Conservation (phyloP, 1,140 invertebrate species). For the Eulimnadia texana region DNA sequence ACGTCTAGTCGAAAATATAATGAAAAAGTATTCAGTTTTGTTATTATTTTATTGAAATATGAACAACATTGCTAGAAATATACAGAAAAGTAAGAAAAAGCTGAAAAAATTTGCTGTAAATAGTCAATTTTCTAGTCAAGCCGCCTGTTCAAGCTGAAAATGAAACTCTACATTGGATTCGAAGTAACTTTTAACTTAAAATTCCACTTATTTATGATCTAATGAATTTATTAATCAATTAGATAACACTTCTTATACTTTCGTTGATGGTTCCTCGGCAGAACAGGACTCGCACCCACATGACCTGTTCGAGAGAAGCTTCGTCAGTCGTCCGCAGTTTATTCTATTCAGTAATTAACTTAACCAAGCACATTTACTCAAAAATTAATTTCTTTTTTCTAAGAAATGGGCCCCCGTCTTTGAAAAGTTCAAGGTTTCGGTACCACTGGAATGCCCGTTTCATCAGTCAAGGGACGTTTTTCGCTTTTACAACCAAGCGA, state of each 20-base stretch:
- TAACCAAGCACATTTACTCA: background rate
- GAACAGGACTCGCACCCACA: background rate
- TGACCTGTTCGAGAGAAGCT: background rate
- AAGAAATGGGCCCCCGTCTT: conserved; percentile 77
- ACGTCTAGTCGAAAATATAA: too few relatives aligned
- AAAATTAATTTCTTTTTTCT: conserved; percentile 19
- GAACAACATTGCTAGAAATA: too few relatives aligned
- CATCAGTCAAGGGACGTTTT: conserved; percentile 74
- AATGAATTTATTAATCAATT: too few relatives aligned
- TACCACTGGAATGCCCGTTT: conserved; percentile 78
- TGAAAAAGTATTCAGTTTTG: too few relatives aligned
- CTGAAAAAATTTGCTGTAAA: too few relatives aligned
- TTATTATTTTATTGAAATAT: too few relatives aligned
- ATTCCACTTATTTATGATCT: too few relatives aligned
- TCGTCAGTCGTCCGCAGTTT: background rate
- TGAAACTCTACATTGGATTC: too few relatives aligned
- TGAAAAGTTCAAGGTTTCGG: conserved; percentile 62
- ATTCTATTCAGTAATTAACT: background rate
- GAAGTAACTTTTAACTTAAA: too few relatives aligned
- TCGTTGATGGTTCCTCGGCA: background rate
- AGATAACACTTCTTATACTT: background rate
- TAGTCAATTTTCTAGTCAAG: too few relatives aligned
- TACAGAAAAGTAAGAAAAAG: too few relatives aligned
- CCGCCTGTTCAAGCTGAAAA: too few relatives aligned
- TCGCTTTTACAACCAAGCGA: conserved; percentile 61